Conservation (phyloP, 1,140 invertebrate genomes). For the Pogonus chalceus region DNA sequence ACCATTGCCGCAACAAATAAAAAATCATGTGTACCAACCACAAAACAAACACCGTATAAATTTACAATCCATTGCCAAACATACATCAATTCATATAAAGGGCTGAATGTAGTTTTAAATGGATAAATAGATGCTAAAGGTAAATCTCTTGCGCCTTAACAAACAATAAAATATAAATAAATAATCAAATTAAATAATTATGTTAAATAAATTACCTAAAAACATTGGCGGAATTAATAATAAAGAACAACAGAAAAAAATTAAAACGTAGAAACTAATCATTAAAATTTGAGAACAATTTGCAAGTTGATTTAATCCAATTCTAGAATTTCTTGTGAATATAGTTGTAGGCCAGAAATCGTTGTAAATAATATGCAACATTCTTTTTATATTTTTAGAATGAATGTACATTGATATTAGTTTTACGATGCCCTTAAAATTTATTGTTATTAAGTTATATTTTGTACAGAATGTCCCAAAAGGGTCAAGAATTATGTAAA, state of each 20-base stretch:
- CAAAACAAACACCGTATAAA: background rate
- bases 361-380: background rate
- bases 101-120: background rate
- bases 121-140: background rate
- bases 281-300: background rate
- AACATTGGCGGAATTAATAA: background rate
- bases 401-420: background rate
- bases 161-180: too few relatives aligned
- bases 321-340: background rate
- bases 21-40: background rate
- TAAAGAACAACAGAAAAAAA: background rate
- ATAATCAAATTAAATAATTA: too few relatives aligned
- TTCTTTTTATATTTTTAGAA: background rate
- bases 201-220: too few relatives aligned
- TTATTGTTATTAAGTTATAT: too few relatives aligned
- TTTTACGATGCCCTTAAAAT: background rate
- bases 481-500: too few relatives aligned
- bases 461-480: too few relatives aligned
- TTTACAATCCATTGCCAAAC: constrained; percentile 1
- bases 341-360: background rate
- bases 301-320: background rate
- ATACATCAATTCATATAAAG: background rate
- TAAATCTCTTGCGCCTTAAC: background rate
- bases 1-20: background rate
- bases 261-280: background rate